Conservation (phyloP, 2,113 vertebrate species). For the Zosterops borbonicus region DNA sequence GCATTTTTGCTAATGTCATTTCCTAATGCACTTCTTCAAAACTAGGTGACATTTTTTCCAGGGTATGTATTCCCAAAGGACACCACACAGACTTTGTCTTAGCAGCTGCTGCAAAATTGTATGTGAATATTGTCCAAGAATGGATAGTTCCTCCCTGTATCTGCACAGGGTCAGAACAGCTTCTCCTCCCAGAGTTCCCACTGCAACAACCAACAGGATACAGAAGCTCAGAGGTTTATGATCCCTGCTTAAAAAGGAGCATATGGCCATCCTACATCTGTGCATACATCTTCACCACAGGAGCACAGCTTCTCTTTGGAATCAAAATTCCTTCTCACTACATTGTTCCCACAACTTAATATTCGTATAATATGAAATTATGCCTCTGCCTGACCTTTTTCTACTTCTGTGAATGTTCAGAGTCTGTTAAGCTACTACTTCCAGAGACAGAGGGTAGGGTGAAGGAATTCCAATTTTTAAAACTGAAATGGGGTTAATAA, state of each 20-base stretch:
- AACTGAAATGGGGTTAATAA: background rate
- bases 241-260: background rate
- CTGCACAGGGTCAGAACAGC: background rate
- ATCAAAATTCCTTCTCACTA: background rate
- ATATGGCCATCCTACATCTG: background rate
- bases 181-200: background rate
- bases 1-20: background rate
- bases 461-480: background rate
- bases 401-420: background rate
- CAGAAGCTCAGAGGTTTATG: background rate
- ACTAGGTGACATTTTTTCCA: background rate
- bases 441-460: rapidly evolving
- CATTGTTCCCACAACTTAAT: background rate
- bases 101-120: background rate
- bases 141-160: rapidly evolving
- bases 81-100: background rate
- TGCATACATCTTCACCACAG: background rate
- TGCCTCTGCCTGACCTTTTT: background rate
- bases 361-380: background rate
- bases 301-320: background rate
- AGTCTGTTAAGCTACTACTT: background rate
- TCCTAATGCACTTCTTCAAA: background rate
- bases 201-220: background rate
- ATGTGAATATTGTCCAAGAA: background rate
- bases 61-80: background rate